Base-by-base conservation (phyloP, 2,113 vertebrate species). In the Ariopsis seemanni region DNA sequence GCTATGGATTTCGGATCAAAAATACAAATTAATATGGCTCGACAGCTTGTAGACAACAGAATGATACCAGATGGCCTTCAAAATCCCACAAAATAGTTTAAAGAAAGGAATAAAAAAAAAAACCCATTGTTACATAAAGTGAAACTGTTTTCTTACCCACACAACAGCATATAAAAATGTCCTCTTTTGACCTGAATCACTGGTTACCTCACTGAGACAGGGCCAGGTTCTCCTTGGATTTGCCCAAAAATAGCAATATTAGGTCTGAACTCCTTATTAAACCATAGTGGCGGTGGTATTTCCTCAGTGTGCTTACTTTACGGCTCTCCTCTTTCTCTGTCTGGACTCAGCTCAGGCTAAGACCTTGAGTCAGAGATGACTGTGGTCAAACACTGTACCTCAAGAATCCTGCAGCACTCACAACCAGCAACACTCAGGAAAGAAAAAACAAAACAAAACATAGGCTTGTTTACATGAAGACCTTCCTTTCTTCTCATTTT, bases 231-330 rank as follows among this genome's bases (percentile, higher is more conserved):
- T 86, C 72, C 82, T 20, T 27, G 75, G 85, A 86, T 84, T 86
- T 90, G 84, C 85, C 89, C 88, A 86, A 89, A 91, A 92, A 92
- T 65, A 89, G 90, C 65, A 89, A 89, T 89, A 91, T 88, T 87
- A 86, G 81, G 63, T 86, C 86, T 86, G 52, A 89, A 86, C 79
- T 63, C 75, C 88, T 91, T 89, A 90, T 89, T 90, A 89, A 92
- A 91, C 86, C 88, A 90, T 67, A 90, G 78, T 84, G 82, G 84
- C 82, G 72, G 85, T 89, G 89, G 88, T 84, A 93, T 91, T 92
- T 92, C 91, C 91, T 90, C 83, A 67, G 88, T 80, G 15, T 82
- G 62, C 27, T 80, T 22, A 50, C 87, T 85, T 53, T 62, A 86
- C 55, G 6, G 74, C 57, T 86, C 63, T 85, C 55, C 69, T 55